phyloP scores from a whole-genome alignment of 2,113 vertebrate species.

The Scalopus aquaticus region DNA sequence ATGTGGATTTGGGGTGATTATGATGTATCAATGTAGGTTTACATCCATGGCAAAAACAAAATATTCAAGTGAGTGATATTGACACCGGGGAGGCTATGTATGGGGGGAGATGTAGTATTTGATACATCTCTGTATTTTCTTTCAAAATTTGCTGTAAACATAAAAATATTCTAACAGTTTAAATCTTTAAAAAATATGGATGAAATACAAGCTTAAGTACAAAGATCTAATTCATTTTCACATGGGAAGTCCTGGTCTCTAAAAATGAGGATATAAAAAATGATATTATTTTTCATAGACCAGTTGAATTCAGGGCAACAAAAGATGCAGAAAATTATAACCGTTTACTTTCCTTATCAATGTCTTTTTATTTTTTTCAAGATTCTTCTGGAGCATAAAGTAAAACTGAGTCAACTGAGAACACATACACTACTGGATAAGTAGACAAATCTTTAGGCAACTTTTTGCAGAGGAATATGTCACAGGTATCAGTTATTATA shows the following conservation, averaged over 20 bases:
- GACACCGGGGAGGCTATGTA: too few species aligned
- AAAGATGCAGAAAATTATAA: background rate
- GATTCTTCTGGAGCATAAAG: background rate
- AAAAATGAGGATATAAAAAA: background rate
- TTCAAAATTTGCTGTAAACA: too few species aligned
- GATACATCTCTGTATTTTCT: too few species aligned
- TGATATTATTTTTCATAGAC: background rate
- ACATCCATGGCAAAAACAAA: too few species aligned
- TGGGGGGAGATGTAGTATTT: too few species aligned
- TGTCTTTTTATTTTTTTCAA: background rate
- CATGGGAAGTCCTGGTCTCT: background rate
- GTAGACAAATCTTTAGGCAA: background rate
- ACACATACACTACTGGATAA: background rate
- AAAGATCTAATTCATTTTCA: background rate
- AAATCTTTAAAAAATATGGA: too few species aligned
- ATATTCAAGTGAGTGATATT: too few species aligned
- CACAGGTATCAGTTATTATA: background rate
- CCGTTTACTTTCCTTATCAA: background rate
- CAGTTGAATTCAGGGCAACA: background rate
- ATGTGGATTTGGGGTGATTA: too few species aligned
- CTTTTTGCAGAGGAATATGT: background rate
- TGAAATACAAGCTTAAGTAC: too few species aligned
- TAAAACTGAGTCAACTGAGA: background rate
- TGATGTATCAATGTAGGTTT: too few species aligned
- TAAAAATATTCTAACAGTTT: too few species aligned